Conservation (phyloP, 2,797 vertebrate species). For the Corythornis leucogaster region DNA sequence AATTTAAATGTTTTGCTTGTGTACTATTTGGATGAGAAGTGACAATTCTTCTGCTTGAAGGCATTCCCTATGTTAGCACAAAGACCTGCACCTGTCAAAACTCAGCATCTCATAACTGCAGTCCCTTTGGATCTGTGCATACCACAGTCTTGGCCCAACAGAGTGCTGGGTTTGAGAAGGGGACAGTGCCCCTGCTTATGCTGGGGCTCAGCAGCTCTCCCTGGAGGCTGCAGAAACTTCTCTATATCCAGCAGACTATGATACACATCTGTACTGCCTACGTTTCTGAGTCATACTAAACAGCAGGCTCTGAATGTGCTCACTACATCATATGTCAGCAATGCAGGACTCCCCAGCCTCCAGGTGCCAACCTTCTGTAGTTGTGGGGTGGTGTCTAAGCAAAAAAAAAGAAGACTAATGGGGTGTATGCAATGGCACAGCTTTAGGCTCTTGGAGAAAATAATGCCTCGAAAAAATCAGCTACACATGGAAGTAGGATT, state of each 20-base stretch:
- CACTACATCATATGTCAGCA: neutral
- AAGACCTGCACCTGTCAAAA: neutral
- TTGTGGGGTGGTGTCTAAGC: neutral
- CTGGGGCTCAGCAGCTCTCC: neutral
- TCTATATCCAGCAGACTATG: neutral
- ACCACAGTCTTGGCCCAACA: neutral
- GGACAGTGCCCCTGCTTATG: neutral
- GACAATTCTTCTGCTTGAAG: neutral
- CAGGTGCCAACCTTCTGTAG: neutral
- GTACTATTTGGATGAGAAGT: neutral
- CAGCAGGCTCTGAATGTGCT: neutral
- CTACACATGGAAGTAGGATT: neutral
- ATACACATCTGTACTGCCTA: neutral
- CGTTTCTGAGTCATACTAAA: neutral
- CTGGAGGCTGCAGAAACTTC: neutral
- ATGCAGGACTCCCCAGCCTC: neutral
- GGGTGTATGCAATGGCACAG: neutral
- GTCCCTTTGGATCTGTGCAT: neutral
- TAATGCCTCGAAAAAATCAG: neutral
- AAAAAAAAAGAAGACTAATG: neutral
- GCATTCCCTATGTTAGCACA: neutral
- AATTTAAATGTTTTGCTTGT: neutral
- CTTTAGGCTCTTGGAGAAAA: neutral
- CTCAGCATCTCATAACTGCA: neutral
- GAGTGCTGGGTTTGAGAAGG: neutral